Evolutionary conservation across 2,113 vertebrate species (phyloP).

Genomic region (Dolichallabes microphthalmus): DNA sequence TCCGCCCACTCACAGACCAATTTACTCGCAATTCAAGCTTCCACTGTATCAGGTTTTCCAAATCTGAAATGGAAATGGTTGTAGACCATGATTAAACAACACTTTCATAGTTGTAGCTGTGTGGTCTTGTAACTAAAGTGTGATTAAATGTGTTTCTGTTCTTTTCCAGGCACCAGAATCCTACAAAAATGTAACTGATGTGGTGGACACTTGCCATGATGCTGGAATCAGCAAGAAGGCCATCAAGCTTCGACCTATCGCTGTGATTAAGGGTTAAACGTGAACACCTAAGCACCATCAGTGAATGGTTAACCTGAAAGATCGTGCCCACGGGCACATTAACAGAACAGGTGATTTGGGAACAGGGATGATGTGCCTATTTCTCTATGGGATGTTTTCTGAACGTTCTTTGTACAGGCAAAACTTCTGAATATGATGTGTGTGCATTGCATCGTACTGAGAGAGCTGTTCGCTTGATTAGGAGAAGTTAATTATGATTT

Average conservation of each 20-base stretch:
- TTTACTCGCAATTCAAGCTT: too few species aligned
- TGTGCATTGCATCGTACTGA: background rate
- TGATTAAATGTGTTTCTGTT: background rate
- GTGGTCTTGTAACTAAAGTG: background rate
- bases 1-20: too few species aligned
- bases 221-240: constrained; percentile 98
- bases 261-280: constrained; percentile 92
- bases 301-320: background rate
- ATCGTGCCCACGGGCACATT: background rate
- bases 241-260: constrained; percentile 94
- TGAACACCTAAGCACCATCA: background rate
- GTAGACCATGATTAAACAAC: too few species aligned
- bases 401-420: background rate
- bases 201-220: constrained; percentile 94
- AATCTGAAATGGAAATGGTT: too few species aligned
- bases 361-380: background rate
- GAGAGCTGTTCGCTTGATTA: background rate
- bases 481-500: background rate
- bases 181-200: constrained; percentile 96
- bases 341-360: background rate
- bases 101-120: background rate
- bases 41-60: too few species aligned
- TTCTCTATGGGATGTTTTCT: background rate
- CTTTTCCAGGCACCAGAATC: constrained; percentile 87
- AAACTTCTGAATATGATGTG: background rate